Evolutionary conservation across 1,140 invertebrate species (phyloP), one percentile per base, ranked within the genome.

Genomic region (Hyles euphorbiae): DNA sequence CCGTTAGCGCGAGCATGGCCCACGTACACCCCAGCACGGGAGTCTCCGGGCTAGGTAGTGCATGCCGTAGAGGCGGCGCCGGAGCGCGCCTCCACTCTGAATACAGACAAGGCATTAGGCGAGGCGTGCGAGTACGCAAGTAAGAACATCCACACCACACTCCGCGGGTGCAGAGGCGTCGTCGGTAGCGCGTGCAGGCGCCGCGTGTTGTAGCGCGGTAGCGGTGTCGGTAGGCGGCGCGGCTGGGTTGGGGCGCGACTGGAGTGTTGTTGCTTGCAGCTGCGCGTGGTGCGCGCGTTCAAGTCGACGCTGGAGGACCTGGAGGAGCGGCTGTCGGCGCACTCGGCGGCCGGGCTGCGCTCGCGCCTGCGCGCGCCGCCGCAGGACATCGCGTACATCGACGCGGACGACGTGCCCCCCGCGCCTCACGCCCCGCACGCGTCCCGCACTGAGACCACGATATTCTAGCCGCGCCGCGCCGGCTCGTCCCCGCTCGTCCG

Each of bases 281-380:
- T 99, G 92, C 96, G 98, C 92, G 98, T 99, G 92, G 98, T 99
- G 92, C 96, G 98, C 93, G 98, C 98, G 88, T 99, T 99, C 96
- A 98, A 98, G 93, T 99, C 97, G 83, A 99, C 96, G 86, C 92
- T 99, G 93, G 98, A 99, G 94, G 98, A 99, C 92, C 93, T 99
- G 92, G 98, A 99, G 92, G 98, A 99, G 91, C 95, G 97, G 85
- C 95, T 97, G 90, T 98, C 97, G 90, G 94, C 98, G 89, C 97
- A 98, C 95, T 98, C 96, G 94, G 95, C 97, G 92, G 96, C 97
- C 92, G 97, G 96, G 90, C 95, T 98, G 90, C 96, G 97, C 92
- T 97, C 95, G 92, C 94, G 97, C 81, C 92, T 96, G 93, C 90
- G 96, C 90, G 95, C 96, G 87, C 94, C 95, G 84, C 92, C 92